phyloP scores from a whole-genome alignment of 2,888 invertebrate genomes.

The Drosophila putrida region DNA sequence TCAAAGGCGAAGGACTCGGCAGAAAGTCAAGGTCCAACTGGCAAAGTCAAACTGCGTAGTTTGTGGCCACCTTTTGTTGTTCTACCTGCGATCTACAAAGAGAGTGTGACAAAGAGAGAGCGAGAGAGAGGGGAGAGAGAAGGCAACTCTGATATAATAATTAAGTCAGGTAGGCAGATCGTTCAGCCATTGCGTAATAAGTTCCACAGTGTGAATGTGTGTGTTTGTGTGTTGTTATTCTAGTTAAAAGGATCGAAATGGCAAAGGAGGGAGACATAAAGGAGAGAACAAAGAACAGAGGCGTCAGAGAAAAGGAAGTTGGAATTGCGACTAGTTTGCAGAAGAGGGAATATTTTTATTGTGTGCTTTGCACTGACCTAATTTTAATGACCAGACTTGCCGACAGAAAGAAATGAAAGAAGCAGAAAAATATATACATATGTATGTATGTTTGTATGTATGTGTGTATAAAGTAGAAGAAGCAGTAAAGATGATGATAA shows the following conservation, averaged over 20 bases:
- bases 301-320: conserved; percentile 33
- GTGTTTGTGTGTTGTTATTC: conserved; percentile 51
- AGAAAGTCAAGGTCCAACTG: conserved; percentile 60
- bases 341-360: conserved; percentile 28
- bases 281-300: conserved; percentile 35
- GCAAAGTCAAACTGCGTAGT: conserved; percentile 69
- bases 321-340: conserved; percentile 62
- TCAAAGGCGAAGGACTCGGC: conserved; percentile 40
- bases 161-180: conserved; percentile 79
- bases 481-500: conserved; percentile 3
- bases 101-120: not conserved
- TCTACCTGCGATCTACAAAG: conserved; percentile 53
- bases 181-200: conserved; percentile 76
- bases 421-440: not conserved
- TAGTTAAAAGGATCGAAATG: conserved; percentile 66
- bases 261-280: conserved; percentile 17
- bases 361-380: conserved; percentile 65
- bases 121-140: conserved; percentile 1
- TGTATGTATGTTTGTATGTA: no score
- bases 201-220: conserved; percentile 45
- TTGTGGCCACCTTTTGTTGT: conserved; percentile 47
- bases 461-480: not conserved
- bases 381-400: conserved; percentile 71
- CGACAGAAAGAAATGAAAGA: conserved; percentile 17
- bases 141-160: conserved; percentile 73